phyloP scores from a whole-genome alignment of 2,797 vertebrate species.

The Lophura swinhoii region DNA sequence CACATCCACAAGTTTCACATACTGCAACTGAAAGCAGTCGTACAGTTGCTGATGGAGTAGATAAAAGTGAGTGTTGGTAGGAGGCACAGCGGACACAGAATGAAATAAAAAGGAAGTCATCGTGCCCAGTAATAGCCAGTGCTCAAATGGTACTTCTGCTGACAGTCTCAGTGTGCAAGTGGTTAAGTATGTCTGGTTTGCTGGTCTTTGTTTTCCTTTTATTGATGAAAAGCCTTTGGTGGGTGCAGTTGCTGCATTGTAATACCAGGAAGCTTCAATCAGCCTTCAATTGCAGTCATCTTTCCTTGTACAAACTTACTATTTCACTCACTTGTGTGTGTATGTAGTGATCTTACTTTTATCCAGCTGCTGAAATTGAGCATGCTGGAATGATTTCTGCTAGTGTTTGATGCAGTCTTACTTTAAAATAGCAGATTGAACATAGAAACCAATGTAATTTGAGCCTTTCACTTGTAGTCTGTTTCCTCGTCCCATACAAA shows the following conservation, averaged over 20 bases:
- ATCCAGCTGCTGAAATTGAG: background rate
- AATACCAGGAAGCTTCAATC: background rate
- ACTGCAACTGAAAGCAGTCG: background rate
- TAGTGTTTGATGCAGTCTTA: background rate
- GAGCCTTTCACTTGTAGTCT: background rate
- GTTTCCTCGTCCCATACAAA: background rate
- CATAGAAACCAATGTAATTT: background rate
- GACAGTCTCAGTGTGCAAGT: background rate
- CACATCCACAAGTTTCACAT: conserved; percentile 9
- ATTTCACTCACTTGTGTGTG: background rate
- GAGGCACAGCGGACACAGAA: conserved; percentile 22
- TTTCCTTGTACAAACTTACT: background rate
- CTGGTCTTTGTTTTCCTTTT: conserved; percentile 6
- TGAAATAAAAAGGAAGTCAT: conserved; percentile 8
- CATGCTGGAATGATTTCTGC: background rate
- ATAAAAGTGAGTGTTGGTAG: conserved; percentile 12
- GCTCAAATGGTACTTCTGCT: conserved; percentile 29
- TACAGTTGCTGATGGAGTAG: conserved; percentile 10
- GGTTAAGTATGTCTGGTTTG: background rate
- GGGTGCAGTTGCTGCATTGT: background rate
- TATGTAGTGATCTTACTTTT: background rate
- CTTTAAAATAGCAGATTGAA: background rate
- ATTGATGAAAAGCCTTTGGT: background rate
- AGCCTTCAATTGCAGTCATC: background rate
- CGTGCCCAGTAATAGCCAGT: background rate